Conservation (phyloP, 2,113 vertebrate species). For the Ascaphus truei region DNA sequence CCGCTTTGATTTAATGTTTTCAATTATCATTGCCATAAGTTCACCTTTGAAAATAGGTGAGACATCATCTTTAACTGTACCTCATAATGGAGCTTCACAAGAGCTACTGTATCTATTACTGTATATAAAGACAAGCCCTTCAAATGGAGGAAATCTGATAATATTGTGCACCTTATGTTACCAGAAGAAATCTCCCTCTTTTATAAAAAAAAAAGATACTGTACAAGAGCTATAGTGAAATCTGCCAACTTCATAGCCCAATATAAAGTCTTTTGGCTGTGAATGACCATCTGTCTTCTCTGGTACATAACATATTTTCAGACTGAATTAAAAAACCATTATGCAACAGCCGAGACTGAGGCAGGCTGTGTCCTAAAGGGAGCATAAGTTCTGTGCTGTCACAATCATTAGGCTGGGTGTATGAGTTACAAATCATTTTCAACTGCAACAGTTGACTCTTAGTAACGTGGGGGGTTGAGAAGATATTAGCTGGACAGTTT, state of each 20-base stretch:
- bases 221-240: neutral
- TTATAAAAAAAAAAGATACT: neutral
- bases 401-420: neutral
- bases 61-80: too few species aligned
- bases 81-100: too few species aligned
- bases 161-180: neutral
- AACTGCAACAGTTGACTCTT: neutral
- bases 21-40: too few species aligned
- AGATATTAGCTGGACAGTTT: neutral
- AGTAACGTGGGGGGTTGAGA: neutral
- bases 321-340: constrained; percentile 27
- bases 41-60: too few species aligned
- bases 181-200: neutral
- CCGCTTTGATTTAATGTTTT: too few species aligned
- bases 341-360: neutral
- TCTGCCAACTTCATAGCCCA: neutral
- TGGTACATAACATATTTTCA: constrained; percentile 25
- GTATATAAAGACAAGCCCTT: too few species aligned
- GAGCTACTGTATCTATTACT: too few species aligned
- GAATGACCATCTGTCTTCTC: constrained; percentile 26
- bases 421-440: neutral
- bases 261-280: constrained; percentile 5
- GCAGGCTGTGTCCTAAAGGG: neutral
- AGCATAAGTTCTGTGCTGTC: neutral
- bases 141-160: too few species aligned